These are phyloP conservation scores for Cnemophilus loriae DNA, from an alignment of 2,113 vertebrate genomes.

Conservation along the genomic window DNA sequence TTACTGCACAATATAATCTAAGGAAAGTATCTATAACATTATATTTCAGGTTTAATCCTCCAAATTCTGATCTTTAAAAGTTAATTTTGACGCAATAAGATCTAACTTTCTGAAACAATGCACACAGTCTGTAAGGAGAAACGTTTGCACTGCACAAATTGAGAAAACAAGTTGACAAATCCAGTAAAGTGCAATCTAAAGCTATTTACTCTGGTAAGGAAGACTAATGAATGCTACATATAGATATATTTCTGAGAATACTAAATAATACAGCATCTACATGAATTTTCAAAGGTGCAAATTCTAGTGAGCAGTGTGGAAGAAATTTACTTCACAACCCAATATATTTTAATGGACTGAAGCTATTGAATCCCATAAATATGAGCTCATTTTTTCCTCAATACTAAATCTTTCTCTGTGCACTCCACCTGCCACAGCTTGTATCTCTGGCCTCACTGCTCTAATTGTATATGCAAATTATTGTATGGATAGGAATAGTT, in stretches of 20 bases:
- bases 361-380: neutral
- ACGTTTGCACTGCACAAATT: neutral
- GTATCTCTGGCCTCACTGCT: neutral
- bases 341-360: neutral
- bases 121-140: neutral
- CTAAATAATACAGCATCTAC: neutral
- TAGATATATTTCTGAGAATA: neutral
- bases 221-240: slow-evolving; percentile 2
- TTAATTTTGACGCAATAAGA: slow-evolving; percentile 31
- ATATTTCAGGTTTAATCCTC: slow-evolving; percentile 6
- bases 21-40: slow-evolving; percentile 13
- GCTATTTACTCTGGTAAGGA: neutral
- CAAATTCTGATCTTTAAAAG: slow-evolving; percentile 26
- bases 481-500: neutral
- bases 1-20: neutral
- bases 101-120: neutral
- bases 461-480: neutral
- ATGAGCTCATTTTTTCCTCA: neutral
- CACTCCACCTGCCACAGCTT: neutral
- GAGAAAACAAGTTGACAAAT: slow-evolving; percentile 27
- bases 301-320: neutral
- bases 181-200: neutral
- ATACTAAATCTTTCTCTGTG: neutral
- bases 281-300: neutral
- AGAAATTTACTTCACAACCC: neutral